A percentile compares a stretch with the other conserved stretches of the same genome.
These are phyloP conservation scores for Anas bahamensis DNA, from an alignment of 2,797 vertebrate genomes.

Conservation along the genomic window DNA sequence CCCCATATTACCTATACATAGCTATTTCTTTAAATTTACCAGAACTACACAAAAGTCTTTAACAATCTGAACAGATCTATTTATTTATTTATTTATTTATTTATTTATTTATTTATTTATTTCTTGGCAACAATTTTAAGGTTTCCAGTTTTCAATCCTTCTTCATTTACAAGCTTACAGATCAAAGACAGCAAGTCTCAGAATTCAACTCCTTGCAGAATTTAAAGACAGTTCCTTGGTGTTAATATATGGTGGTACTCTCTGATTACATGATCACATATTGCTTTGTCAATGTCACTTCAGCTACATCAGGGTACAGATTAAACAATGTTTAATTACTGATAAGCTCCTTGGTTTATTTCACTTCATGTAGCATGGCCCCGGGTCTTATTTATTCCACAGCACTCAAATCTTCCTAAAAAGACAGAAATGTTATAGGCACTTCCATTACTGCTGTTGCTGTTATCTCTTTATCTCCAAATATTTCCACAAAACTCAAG, in stretches of 20 bases:
- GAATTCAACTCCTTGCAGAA: background rate
- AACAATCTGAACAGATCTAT: background rate
- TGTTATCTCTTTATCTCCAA: background rate
- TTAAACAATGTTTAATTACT: background rate
- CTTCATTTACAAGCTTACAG: background rate
- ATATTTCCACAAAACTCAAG: background rate
- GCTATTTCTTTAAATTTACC: background rate
- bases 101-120: background rate
- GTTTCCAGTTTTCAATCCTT: background rate
- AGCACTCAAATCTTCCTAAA: background rate
- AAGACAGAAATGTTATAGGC: background rate
- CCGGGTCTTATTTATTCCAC: background rate
- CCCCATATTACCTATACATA: background rate
- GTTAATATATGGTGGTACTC: background rate
- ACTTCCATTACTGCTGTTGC: background rate
- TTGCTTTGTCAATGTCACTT: background rate
- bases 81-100: background rate
- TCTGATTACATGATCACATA: background rate
- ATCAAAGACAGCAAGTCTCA: background rate
- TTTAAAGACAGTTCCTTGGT: background rate
- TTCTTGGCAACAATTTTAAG: background rate
- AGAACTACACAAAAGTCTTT: background rate
- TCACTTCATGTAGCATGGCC: background rate
- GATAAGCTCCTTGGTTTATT: background rate
- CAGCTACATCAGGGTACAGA: background rate